Percentiles rank a stretch among this genome's conserved stretches.
phyloP scores from a whole-genome alignment of 2,797 vertebrate species.

The Chelmon rostratus region DNA sequence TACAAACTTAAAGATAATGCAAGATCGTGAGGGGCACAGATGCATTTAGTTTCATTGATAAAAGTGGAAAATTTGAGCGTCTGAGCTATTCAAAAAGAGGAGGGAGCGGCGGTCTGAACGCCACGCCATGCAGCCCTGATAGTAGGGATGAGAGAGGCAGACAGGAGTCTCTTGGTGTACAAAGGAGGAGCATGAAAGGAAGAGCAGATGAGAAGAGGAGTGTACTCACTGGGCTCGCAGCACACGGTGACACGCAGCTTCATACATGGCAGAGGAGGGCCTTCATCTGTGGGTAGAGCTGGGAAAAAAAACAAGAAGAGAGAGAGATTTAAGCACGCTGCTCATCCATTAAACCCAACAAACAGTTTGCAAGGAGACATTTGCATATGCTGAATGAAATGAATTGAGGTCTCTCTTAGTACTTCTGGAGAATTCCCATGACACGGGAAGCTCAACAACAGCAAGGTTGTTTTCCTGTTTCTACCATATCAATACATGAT shows the following conservation, averaged over 20 bases:
- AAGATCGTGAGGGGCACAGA: not conserved
- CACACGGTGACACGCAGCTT: slow-evolving; percentile 86
- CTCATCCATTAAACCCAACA: slow-evolving; percentile 41
- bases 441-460: slow-evolving; percentile 15
- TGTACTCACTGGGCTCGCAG: slow-evolving; percentile 84
- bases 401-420: slow-evolving; percentile 3
- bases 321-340: slow-evolving; percentile 31
- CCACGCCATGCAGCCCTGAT: slow-evolving; percentile 30
- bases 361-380: not conserved
- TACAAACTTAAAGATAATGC: slow-evolving; percentile 22
- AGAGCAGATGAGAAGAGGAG: slow-evolving; percentile 68
- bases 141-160: slow-evolving; percentile 58
- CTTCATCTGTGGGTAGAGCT: slow-evolving; percentile 86
- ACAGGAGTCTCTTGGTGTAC: slow-evolving; percentile 42
- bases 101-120: slow-evolving; percentile 38
- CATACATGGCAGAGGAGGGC: slow-evolving; percentile 85
- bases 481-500: slow-evolving; percentile 16
- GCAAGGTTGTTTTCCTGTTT: slow-evolving; percentile 6
- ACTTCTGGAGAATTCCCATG: slow-evolving; percentile 1
- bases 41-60: slow-evolving; percentile 19
- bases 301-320: slow-evolving; percentile 43
- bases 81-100: slow-evolving; percentile 7
- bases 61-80: slow-evolving; percentile 14
- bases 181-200: slow-evolving; percentile 62
- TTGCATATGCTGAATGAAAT: slow-evolving; percentile 17